Evolutionary conservation across 2,113 vertebrate genomes (phyloP), one percentile per base, ranked within the genome.

Genomic region (Marcusenius ussheri): DNA sequence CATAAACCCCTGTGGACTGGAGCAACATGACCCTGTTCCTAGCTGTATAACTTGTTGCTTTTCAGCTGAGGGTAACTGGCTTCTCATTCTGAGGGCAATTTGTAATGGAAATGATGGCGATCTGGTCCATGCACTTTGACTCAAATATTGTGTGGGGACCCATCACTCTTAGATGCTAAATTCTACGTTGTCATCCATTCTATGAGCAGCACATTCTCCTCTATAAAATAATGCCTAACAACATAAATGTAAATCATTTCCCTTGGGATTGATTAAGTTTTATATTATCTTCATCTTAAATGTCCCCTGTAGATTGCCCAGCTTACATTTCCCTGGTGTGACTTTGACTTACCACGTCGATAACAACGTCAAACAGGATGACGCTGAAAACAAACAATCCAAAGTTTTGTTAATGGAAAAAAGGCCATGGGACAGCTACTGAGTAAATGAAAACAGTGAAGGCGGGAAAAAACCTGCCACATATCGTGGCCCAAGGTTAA

Each of bases 181-280:
- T 90, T 90, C 88, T 89, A 58, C 5, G 49, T 88, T 7, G 50
- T 89, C 87, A 89, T 56, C 87, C 46, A 88, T 39, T 90, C 3
- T 31, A 80, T 56, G 31, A 80, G 31, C 47, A 19, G 39, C 19
- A 49, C 15, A 90, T 70, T 31, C 2, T 31, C 0, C 13, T 80
- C 74, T 42, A 2, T 80, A 80, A 80, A 19, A 80, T 80, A 80
- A 39, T 19, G 42, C 74, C n/a, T 70, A 42, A 42, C 31, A 77
- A 42, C 15, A 19, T 19, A 77, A 80, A 42, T 42, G 74, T 42
- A 80, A 80, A 80, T 80, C 0, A 80, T 80, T 80, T 42, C 74
- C 74, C 31, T 80, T 42, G 74, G 62, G 15, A 19, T 80, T 5
- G 35, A 80, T 80, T 7, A 42, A 19, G 74, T 80, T 42, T 80